Evolutionary conservation across 1,140 invertebrate genomes (phyloP).

Genomic region (Pseudomyrmex concolor): DNA sequence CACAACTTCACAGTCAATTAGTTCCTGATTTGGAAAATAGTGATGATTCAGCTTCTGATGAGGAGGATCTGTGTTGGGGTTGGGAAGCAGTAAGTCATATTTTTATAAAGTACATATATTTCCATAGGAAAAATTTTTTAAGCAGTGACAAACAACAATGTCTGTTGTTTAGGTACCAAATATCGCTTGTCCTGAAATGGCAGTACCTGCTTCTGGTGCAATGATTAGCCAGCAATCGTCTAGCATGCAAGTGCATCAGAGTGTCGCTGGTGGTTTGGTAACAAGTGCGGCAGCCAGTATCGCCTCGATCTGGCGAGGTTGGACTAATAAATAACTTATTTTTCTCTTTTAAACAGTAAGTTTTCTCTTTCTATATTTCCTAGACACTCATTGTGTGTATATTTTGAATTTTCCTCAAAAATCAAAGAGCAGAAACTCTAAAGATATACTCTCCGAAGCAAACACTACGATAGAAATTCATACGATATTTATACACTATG

Average conservation of each 20-base stretch:
- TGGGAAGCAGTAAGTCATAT: conserved; percentile 88
- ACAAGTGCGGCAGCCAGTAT: conserved; percentile 89
- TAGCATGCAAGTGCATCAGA: conserved; percentile 85
- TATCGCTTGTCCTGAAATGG: conserved; percentile 86
- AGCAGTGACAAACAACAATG: not conserved
- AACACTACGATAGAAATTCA: conserved; percentile 42
- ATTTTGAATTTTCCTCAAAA: conserved; percentile 46
- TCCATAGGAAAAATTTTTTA: not conserved
- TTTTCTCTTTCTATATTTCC: conserved; percentile 52
- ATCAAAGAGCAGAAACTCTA: conserved; percentile 51
- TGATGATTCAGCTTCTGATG: conserved; percentile 88
- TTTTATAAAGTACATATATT: conserved; percentile 23
- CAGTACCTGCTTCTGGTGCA: conserved; percentile 79
- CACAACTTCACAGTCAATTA: conserved; percentile 87
- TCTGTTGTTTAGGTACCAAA: conserved; percentile 84
- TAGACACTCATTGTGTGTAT: not conserved
- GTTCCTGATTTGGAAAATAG: conserved; percentile 86
- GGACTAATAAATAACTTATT: conserved; percentile 84
- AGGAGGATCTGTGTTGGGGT: conserved; percentile 88
- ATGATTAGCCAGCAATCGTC: conserved; percentile 86
- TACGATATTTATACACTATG: conserved; percentile 31
- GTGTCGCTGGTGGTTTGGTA: conserved; percentile 88
- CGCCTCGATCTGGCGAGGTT: conserved; percentile 90
- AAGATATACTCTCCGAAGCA: conserved; percentile 19
- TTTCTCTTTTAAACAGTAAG: conserved; percentile 57